These are phyloP conservation scores for Scaptomyza caliginosa DNA, from an alignment of 2,888 invertebrate genomes.

Conservation along the genomic window DNA sequence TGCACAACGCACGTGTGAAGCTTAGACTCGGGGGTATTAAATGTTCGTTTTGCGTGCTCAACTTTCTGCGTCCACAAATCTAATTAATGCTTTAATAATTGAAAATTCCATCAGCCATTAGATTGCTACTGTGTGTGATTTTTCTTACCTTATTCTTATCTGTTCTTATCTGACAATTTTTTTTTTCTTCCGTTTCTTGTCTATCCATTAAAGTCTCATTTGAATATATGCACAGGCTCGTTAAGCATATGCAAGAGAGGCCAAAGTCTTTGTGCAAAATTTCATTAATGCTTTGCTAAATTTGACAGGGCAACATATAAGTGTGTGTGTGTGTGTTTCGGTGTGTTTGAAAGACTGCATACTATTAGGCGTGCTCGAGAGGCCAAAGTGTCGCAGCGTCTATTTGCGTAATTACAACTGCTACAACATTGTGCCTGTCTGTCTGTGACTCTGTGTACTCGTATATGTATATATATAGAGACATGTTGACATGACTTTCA, in stretches of 20 bases:
- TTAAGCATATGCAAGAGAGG: constrained; percentile 17
- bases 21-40: constrained; percentile 31
- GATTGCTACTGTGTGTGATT: background rate
- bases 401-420: constrained; percentile 53
- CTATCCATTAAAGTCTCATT: constrained; percentile 50
- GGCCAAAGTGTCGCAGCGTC: constrained; percentile 31
- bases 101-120: constrained; percentile 38
- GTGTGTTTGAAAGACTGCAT: background rate
- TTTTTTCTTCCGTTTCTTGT: background rate
- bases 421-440: constrained; percentile 4
- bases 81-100: constrained; percentile 76
- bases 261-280: constrained; percentile 23
- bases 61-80: constrained; percentile 36
- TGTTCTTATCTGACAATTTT: background rate
- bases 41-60: constrained; percentile 24
- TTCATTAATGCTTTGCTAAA: constrained; percentile 49
- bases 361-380: constrained; percentile 31
- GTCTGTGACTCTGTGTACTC: background rate
- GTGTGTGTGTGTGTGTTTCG: background rate
- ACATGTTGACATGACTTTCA: constrained; percentile 62
- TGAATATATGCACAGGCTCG: constrained; percentile 49
- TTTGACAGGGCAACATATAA: constrained; percentile 31
- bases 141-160: background rate
- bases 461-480: background rate
- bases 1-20: constrained; percentile 58